Evolutionary conservation across 2,888 invertebrate genomes (phyloP), one percentile per base, ranked within the genome.

Genomic region (Keiferia lycopersicella): DNA sequence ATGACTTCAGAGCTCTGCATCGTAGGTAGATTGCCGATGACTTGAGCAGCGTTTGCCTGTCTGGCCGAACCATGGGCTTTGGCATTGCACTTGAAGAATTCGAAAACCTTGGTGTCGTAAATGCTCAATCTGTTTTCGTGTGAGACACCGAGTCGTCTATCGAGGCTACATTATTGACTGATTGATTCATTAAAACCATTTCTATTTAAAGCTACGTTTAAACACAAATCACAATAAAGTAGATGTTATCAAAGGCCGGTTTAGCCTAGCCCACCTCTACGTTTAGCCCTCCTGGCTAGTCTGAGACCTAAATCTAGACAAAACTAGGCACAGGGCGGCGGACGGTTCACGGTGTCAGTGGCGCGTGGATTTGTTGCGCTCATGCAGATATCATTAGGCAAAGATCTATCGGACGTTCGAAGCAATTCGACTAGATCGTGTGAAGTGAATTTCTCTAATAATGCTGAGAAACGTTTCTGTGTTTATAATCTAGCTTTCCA

Each of bases 291-390:
- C 26, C 51, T 26, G 22, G 56, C 34, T 50, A 61, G 61, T 61
- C 61, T 50, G 30, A 53, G 62, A 62, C 62, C 62, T 62, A 62
- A 62, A 62, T 62, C 67, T 69, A 66, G 64, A 63, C 63, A 41
- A n/a, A 65, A 60, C 64, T 66, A 57, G 64, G 64, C 65, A 64
- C 66, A 68, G 68, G 68, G 64, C 65, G 65, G 51, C 41, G 59
- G 39, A 56, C 39, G 65, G 80, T 80, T 81, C 78, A 82, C 73
- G 61, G 76, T 78, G 80, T 79, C 72, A 80, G 78, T 80, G 69
- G 79, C 74, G 61, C 67, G 75, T 78, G 72, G 73, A 69, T 71
- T 69, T 63, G 62, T 62, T 66, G 70, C 69, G 67, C 71, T 60
- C 66, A 66, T 64, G 64, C 57, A 22, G 12, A 53, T 22, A 50